These are phyloP conservation scores for Axea sp. DNA, from an alignment of 2,888 invertebrate species.

Conservation along the genomic window DNA sequence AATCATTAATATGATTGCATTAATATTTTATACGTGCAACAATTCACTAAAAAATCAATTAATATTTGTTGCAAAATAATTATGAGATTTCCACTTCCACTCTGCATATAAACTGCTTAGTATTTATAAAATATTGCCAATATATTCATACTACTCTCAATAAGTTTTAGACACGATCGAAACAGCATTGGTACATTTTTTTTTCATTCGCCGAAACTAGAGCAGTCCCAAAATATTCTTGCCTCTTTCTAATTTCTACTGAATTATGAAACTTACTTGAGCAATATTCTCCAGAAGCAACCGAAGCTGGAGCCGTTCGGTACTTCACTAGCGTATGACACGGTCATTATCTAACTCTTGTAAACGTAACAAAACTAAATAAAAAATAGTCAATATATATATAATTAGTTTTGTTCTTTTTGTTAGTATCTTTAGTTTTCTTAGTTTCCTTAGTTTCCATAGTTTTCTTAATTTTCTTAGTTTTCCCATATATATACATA, in stretches of 20 bases:
- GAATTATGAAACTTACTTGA: slow-evolving; percentile 85
- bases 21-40: no score
- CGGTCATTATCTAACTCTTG: slow-evolving; percentile 84
- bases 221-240: no score
- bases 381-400: slow-evolving; percentile 42
- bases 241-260: no score
- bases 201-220: not conserved
- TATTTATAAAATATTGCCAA: not conserved
- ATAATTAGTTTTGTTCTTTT: no score
- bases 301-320: slow-evolving; percentile 96
- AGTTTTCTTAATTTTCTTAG: no score
- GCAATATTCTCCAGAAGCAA: slow-evolving; percentile 94
- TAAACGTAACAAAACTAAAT: slow-evolving; percentile 23
- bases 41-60: no score
- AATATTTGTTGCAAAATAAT: no score
- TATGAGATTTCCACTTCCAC: not conserved
- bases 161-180: not conserved
- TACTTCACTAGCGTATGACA: slow-evolving; percentile 93
- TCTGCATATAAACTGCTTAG: not conserved
- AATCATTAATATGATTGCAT: no score
- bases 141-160: not conserved
- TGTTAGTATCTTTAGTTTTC: no score
- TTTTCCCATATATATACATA: no score
- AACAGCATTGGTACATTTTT: not conserved
- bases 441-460: no score